These are phyloP conservation scores for Cyphomyrus plagiostoma DNA, from an alignment of 2,113 vertebrate genomes.

Conservation along the genomic window DNA sequence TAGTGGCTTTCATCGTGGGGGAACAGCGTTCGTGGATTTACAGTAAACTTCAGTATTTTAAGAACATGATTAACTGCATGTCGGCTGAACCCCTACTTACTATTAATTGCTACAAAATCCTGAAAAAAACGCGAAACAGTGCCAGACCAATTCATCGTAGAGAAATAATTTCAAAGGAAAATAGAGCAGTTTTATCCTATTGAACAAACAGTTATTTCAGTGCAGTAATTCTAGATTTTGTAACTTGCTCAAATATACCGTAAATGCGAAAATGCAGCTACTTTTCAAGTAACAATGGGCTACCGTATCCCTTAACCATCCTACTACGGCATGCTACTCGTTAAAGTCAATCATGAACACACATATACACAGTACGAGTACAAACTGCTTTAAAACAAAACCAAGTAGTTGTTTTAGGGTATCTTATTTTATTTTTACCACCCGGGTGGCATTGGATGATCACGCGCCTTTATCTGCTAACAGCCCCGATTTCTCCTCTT, in stretches of 20 bases:
- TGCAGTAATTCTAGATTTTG: not conserved
- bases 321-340: not conserved
- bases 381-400: not conserved
- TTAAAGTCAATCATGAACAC: not conserved
- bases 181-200: not conserved
- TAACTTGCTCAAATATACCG: not conserved
- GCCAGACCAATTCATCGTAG: not conserved
- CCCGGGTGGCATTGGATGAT: not conserved
- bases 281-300: not conserved
- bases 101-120: not conserved
- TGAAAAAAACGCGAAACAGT: not conserved
- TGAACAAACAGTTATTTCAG: not conserved
- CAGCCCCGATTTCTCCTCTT: not conserved
- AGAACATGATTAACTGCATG: not conserved
- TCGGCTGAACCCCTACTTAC: not conserved
- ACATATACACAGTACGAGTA: not conserved
- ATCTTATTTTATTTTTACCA: not conserved
- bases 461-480: not conserved
- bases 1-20: not conserved
- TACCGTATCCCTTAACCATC: not conserved
- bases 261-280: not conserved
- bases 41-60: not conserved
- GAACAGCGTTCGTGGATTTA: not conserved
- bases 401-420: not conserved
- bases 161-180: not conserved